Conservation (phyloP, 1,140 invertebrate genomes). For the Cephus cinctus region DNA sequence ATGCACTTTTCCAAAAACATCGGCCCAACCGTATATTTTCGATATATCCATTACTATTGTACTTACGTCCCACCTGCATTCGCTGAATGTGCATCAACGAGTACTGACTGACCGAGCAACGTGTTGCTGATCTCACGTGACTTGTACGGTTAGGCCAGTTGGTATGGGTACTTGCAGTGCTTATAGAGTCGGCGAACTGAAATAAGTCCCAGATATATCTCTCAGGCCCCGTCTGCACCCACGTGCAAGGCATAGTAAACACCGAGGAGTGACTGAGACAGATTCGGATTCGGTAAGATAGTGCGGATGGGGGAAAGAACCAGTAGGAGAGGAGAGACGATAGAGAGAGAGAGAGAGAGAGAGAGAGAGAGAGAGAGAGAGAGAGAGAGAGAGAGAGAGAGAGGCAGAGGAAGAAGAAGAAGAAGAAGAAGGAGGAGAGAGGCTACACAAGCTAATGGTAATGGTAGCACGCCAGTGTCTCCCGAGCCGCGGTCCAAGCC, state of each 20-base stretch:
- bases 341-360: slow-evolving; percentile 18
- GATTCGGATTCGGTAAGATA: slow-evolving; percentile 22
- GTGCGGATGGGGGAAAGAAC: slow-evolving; percentile 12
- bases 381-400: slow-evolving; percentile 27
- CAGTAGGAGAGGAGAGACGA: slow-evolving; percentile 23
- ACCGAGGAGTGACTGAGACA: slow-evolving; percentile 7
- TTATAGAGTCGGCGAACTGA: too few species aligned
- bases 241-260: slow-evolving; percentile 38
- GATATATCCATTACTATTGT: too few species aligned
- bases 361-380: slow-evolving; percentile 19
- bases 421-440: slow-evolving; percentile 23
- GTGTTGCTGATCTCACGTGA: too few species aligned
- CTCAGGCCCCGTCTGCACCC: slow-evolving; percentile 32
- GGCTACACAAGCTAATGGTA: slow-evolving; percentile 43
- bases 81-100: too few species aligned
- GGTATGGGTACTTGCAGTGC: too few species aligned
- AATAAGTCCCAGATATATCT: slow-evolving; percentile 1
- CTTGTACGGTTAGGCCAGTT: too few species aligned
- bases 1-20: too few species aligned
- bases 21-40: too few species aligned
- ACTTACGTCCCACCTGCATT: too few species aligned
- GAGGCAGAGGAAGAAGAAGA: slow-evolving; percentile 24
- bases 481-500: slow-evolving; percentile 43
- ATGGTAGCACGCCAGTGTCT: slow-evolving; percentile 52
- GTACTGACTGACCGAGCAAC: too few species aligned